These are phyloP conservation scores for Xyrichtys novacula DNA, from an alignment of 2,797 vertebrate species.

Conservation along the genomic window DNA sequence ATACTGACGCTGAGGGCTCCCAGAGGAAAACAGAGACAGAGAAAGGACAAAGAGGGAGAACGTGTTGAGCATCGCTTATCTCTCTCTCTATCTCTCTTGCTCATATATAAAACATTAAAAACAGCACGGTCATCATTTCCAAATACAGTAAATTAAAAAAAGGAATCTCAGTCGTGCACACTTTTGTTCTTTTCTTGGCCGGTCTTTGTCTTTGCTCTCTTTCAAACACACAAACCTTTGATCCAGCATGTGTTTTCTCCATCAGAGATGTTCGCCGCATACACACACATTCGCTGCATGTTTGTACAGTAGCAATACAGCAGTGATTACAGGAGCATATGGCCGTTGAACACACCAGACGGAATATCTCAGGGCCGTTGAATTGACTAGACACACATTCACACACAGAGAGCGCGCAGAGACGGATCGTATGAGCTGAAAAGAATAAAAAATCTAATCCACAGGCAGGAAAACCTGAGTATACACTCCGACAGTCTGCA, in stretches of 20 bases:
- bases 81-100: neutral
- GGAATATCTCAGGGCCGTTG: constrained; percentile 41
- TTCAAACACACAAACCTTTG: constrained; percentile 46
- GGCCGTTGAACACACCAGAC: constrained; percentile 45
- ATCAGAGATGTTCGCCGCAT: constrained; percentile 43
- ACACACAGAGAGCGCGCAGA: neutral
- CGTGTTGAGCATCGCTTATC: constrained; percentile 20
- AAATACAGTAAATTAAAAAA: constrained; percentile 4
- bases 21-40: neutral
- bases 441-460: neutral
- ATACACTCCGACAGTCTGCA: constrained; percentile 16
- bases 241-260: constrained; percentile 62
- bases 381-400: constrained; percentile 25
- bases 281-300: constrained; percentile 31
- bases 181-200: constrained; percentile 19
- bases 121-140: neutral
- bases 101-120: neutral
- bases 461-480: constrained; percentile 13
- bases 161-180: neutral
- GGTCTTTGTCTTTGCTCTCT: neutral
- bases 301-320: constrained; percentile 58
- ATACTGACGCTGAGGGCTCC: neutral
- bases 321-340: constrained; percentile 69
- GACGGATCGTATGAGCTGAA: constrained; percentile 1
- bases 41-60: constrained; percentile 9